Evolutionary conservation across 2,888 invertebrate species (phyloP), one percentile per base, ranked within the genome.

Genomic region (Drosophila meridiana): DNA sequence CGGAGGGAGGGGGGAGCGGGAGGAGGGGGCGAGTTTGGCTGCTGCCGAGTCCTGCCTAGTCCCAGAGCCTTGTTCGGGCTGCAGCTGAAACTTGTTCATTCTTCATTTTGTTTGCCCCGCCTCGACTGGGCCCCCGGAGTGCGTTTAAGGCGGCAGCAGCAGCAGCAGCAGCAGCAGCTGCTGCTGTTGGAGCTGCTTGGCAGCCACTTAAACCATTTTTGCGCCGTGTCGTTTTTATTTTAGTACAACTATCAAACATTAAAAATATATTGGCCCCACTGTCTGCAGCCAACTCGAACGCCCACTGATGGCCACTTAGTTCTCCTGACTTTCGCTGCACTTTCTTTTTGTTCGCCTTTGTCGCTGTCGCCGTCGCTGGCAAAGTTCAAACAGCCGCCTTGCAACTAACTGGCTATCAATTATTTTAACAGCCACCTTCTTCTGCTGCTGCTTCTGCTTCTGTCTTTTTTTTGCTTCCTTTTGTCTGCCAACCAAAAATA

Each of bases 221-320:
- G 76, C 73, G 78, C 74, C 87, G 70, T 71, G 87, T 80, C 80
- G 67, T 82, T 83, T 88, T 79, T 79, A 76, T 89, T 89, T 87
- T 84, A 85, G 82, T 70, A 76, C 71, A 86, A 89, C 90, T 87
- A 89, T 89, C 86, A 86, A 86, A 78, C 90, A 88, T 89, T 86
- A 88, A 89, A 88, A 85, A 86, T 90, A 90, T 89, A 86, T 89
- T 89, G 78, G 83, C 76, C 69, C 68, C 68, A 55, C 69, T 71
- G 79, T 69, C 68, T 52, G 72, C 47, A 45, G 50, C 60, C 40
- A 50, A 48, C 78, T 50, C 60, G 32, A 59, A 52, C 78, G 47
- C 69, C 70, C 76, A 72, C 71, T 75, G 82, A 60, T 82, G 85
- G 89, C 84, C 86, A 87, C 89, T 89, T 85, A 87, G 82, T 82